phyloP scores from a whole-genome alignment of 2,113 vertebrate genomes.

The Cyanoramphus novaezelandiae region DNA sequence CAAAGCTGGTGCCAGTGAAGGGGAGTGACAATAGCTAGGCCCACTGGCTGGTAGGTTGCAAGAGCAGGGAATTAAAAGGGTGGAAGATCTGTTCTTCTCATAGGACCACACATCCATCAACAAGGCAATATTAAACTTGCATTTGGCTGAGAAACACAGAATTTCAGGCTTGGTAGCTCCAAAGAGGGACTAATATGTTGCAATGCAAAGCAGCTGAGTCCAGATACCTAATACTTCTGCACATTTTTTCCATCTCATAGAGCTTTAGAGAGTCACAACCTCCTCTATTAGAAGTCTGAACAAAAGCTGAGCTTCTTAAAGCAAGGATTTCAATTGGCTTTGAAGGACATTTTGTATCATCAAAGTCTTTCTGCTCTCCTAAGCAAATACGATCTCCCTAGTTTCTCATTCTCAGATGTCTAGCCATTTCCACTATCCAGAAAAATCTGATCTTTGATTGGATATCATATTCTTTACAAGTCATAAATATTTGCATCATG shows the following conservation, averaged over 20 bases:
- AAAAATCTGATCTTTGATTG: not conserved
- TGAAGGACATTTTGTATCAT: not conserved
- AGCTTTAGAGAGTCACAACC: not conserved
- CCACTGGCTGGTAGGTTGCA: not conserved
- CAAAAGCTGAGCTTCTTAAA: not conserved
- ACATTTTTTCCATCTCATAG: not conserved
- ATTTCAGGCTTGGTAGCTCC: not conserved
- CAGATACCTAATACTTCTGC: not conserved
- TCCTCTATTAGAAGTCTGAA: not conserved
- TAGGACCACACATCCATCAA: not conserved
- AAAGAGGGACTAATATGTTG: accelerated
- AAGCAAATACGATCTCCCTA: not conserved
- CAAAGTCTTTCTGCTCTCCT: not conserved
- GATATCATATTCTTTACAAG: not conserved
- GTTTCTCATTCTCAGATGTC: not conserved
- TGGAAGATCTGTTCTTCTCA: not conserved
- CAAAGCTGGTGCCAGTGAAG: not conserved
- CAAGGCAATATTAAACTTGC: not conserved
- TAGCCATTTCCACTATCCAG: not conserved
- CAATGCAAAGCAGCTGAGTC: not conserved
- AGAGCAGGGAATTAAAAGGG: not conserved
- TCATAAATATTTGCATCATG: not conserved
- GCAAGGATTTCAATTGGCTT: not conserved
- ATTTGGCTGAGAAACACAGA: not conserved
- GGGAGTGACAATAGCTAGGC: not conserved